Conservation (phyloP, 2,888 invertebrate species). For the Andrena camellia region DNA sequence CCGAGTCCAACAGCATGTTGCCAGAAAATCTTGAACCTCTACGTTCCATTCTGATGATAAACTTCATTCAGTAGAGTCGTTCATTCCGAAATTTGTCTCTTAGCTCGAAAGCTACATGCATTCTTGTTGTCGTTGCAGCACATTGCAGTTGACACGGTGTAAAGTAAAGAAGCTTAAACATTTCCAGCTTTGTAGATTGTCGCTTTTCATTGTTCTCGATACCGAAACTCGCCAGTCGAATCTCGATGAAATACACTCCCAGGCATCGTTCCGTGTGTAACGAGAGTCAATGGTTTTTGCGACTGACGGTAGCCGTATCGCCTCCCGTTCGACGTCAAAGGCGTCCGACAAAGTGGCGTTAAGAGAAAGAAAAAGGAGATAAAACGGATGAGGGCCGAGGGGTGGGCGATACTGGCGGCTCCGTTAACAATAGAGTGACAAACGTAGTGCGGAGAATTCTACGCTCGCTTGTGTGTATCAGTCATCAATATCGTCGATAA, state of each 20-base stretch:
- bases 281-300: background rate
- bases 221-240: background rate
- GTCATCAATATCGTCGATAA: slow-evolving; percentile 39
- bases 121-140: background rate
- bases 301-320: background rate
- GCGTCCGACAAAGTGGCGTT: slow-evolving; percentile 11
- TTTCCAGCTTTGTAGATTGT: background rate
- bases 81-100: too few relatives aligned
- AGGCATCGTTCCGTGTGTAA: background rate
- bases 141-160: background rate
- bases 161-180: background rate
- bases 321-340: background rate
- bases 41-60: background rate
- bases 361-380: slow-evolving; percentile 16
- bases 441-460: slow-evolving; percentile 26
- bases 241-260: background rate
- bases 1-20: background rate
- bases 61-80: too few relatives aligned
- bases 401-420: slow-evolving; percentile 30
- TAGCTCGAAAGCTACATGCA: background rate
- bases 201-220: background rate
- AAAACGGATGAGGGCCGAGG: background rate
- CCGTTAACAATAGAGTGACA: slow-evolving; percentile 50
- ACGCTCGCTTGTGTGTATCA: slow-evolving; percentile 15
- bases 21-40: background rate